phyloP scores from a whole-genome alignment of 2,888 invertebrate species.

The Teleogryllus oceanicus region DNA sequence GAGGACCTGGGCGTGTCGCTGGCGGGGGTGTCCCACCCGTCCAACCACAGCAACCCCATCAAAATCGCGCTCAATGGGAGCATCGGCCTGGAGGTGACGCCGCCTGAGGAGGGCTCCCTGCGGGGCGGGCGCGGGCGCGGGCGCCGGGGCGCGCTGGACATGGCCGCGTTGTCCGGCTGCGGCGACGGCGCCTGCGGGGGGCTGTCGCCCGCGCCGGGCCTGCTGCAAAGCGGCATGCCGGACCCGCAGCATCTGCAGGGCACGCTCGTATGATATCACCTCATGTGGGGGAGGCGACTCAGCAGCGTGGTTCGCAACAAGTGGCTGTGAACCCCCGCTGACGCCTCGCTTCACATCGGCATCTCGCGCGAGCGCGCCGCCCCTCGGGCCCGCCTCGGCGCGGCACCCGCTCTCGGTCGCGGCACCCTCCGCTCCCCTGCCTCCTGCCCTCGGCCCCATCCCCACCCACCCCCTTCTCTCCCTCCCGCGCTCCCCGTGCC shows the following conservation, averaged over 20 bases:
- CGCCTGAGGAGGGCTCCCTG: constrained; percentile 62
- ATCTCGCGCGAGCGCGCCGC: constrained; percentile 7
- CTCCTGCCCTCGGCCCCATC: no score
- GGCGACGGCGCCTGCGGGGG: constrained; percentile 53
- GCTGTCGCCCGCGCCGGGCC: constrained; percentile 50
- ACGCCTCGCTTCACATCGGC: neutral
- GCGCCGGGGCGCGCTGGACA: neutral
- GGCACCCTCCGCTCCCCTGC: no score
- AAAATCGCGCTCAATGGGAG: constrained; percentile 82
- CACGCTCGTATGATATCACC: constrained; percentile 92
- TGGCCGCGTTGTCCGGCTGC: constrained; percentile 44
- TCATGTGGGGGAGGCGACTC: constrained; percentile 86
- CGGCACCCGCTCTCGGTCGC: no score
- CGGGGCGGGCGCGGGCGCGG: constrained; percentile 45
- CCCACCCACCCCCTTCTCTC: no score
- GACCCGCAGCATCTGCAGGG: constrained; percentile 79
- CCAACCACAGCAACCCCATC: constrained; percentile 70
- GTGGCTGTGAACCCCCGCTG: constrained; percentile 58
- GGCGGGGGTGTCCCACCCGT: constrained; percentile 47
- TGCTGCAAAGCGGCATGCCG: constrained; percentile 45
- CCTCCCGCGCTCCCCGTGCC: no score
- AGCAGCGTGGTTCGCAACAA: constrained; percentile 72
- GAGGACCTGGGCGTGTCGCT: constrained; percentile 78
- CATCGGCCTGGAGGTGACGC: constrained; percentile 73
- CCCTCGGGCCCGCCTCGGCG: no score